Evolutionary conservation across 2,797 vertebrate species (phyloP), one percentile per base, ranked within the genome.

Genomic region (Parambassis ranga): DNA sequence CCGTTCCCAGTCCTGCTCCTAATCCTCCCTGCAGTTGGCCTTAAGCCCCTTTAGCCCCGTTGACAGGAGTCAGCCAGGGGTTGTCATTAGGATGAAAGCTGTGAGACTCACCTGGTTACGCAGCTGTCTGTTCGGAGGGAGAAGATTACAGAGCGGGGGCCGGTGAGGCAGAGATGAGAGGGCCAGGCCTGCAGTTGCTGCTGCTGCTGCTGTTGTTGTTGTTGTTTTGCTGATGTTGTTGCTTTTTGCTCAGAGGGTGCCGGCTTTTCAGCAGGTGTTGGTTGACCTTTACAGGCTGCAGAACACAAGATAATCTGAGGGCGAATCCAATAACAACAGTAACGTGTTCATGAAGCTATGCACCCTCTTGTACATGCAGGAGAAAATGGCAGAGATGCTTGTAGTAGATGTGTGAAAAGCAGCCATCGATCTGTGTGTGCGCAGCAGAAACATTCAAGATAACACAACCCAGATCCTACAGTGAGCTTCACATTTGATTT

Each of bases 61-160:
- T 78, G 70, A 87, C 86, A 88, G 83, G 85, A 79, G 70, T 62
- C 53, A 41, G 78, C 65, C 77, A 56, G 82, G 72, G 82, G 83
- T 84, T 85, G 80, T 91, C 81, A 91, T 90, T 89, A 90, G 75
- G 79, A 90, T 89, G 85, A 90, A 91, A 90, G 90, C 65, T 30
- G 35, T 5, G 38, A 42, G 37, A 73, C 77, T 91, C 88, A 90
- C 87, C 89, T 90, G 86, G 78, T 84, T 82, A 51, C 83, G 84
- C 90, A 92, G 85, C 86, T 89, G 91, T 89, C 81, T 35, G 76
- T 59, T 58, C 9, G 67, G 72, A 63, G 4, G 43, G 39, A 24
- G 37, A 30, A 62, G 65, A 90, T 90, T 87, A 88, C 77, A 89
- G 87, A 87, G 82, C 35, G 11, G 46, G 46, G 23, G 44, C 43